These are phyloP conservation scores for Oophaga sylvatica DNA, from an alignment of 2,797 vertebrate species.

Conservation along the genomic window DNA sequence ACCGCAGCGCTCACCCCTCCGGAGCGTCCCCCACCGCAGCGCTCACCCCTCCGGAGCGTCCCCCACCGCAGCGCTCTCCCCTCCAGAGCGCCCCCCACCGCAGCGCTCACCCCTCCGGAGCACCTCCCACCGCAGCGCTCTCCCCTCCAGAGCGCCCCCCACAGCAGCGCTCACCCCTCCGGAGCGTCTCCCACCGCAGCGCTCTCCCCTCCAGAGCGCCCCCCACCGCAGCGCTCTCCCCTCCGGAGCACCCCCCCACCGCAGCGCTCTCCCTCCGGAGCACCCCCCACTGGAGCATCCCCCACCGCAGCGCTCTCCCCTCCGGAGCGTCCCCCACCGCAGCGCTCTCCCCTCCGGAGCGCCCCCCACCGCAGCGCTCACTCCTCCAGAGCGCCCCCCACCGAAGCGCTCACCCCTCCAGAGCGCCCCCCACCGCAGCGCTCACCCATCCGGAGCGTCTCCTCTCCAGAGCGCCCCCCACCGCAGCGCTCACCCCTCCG, in stretches of 20 bases:
- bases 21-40: slow-evolving; percentile 77
- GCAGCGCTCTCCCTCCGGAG: slow-evolving; percentile 88
- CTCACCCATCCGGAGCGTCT: slow-evolving; percentile 97
- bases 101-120: slow-evolving; percentile 90
- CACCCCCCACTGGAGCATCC: too few relatives aligned
- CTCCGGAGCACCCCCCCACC: slow-evolving; percentile 85
- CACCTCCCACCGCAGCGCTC: slow-evolving; percentile 69
- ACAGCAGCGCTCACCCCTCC: slow-evolving; percentile 87
- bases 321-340: slow-evolving; percentile 83
- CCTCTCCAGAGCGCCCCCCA: too few relatives aligned
- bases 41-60: slow-evolving; percentile 95
- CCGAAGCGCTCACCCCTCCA: slow-evolving; percentile 86
- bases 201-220: slow-evolving; percentile 95
- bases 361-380: slow-evolving; percentile 69
- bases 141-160: slow-evolving; percentile 90
- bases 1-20: slow-evolving; percentile 83
- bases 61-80: slow-evolving; percentile 78
- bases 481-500: slow-evolving; percentile 86
- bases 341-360: slow-evolving; percentile 92
- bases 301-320: slow-evolving; percentile 78
- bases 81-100: slow-evolving; percentile 83
- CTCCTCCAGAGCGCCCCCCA: slow-evolving; percentile 91
- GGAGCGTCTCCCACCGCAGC: slow-evolving; percentile 77
- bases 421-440: slow-evolving; percentile 72
- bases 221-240: slow-evolving; percentile 78